Conservation (phyloP, 2,113 vertebrate genomes). For the Trochalopteron elliotii region DNA sequence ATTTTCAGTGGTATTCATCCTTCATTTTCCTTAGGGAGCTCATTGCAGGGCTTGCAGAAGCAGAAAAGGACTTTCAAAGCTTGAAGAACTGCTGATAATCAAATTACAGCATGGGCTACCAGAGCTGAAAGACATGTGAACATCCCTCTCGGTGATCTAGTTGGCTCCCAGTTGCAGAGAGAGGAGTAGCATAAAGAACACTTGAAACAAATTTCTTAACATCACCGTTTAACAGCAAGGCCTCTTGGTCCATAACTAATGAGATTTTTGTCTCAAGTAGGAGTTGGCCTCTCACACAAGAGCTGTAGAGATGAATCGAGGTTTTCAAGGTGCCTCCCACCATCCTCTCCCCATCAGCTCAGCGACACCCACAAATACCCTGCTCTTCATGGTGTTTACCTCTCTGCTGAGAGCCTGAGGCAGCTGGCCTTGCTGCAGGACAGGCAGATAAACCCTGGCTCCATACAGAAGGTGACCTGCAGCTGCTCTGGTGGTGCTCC, state of each 20-base stretch:
- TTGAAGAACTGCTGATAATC: background rate
- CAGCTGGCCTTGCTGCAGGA: background rate
- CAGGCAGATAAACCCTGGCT: background rate
- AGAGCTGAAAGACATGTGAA: background rate
- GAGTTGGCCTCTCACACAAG: background rate
- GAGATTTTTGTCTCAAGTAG: background rate
- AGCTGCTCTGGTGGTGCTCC: background rate
- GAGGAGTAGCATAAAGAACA: background rate
- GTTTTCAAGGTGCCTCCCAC: background rate
- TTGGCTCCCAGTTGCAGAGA: background rate
- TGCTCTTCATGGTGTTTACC: background rate
- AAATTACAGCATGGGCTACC: background rate
- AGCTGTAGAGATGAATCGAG: background rate
- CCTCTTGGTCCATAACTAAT: background rate
- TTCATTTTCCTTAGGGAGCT: background rate
- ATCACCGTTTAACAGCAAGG: background rate
- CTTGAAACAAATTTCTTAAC: background rate
- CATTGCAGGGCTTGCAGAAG: background rate
- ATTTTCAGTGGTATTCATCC: background rate
- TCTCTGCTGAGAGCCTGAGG: background rate
- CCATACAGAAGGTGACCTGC: background rate
- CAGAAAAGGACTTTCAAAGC: background rate
- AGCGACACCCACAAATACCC: fast-evolving
- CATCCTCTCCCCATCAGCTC: background rate
- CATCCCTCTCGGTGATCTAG: background rate